Evolutionary conservation across 2,888 invertebrate species (phyloP).

Genomic region (Magallana nippona): DNA sequence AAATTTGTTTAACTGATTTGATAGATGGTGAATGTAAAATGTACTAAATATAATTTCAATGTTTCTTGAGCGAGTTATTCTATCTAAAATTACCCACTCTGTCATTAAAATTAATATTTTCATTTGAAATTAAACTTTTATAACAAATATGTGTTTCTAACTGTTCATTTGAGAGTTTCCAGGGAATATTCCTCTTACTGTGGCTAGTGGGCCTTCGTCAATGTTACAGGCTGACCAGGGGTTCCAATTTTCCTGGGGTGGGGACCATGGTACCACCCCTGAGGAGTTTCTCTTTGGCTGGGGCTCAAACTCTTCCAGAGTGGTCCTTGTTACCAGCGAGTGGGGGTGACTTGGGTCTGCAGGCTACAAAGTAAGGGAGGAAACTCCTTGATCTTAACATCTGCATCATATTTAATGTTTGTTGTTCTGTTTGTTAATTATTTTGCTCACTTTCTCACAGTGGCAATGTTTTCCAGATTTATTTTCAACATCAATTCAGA

Average conservation of each 20-base stretch:
- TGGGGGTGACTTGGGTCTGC: conserved; percentile 77
- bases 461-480: too few relatives aligned
- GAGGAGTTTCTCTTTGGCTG: conserved; percentile 83
- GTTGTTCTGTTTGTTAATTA: neutral
- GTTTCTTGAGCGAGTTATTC: too few relatives aligned
- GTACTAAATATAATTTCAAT: too few relatives aligned
- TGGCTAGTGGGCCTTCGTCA: conserved; percentile 89
- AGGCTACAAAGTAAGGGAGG: conserved; percentile 39
- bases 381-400: neutral
- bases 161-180: too few relatives aligned
- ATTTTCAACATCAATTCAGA: too few relatives aligned
- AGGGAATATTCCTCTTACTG: conserved; percentile 70
- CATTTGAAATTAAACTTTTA: neutral
- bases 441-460: too few relatives aligned
- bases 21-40: neutral
- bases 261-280: conserved; percentile 97
- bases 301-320: conserved; percentile 85
- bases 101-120: too few relatives aligned
- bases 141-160: too few relatives aligned
- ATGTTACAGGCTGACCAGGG: conserved; percentile 98
- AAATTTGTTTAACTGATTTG: neutral
- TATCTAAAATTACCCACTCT: too few relatives aligned
- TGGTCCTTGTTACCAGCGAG: conserved; percentile 83
- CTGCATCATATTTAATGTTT: neutral
- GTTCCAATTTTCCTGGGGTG: conserved; percentile 97